Evolutionary conservation across 35 echinoderm and acorn worm genomes (phyloP).

Genomic region (Eucidaris tribuloides): DNA sequence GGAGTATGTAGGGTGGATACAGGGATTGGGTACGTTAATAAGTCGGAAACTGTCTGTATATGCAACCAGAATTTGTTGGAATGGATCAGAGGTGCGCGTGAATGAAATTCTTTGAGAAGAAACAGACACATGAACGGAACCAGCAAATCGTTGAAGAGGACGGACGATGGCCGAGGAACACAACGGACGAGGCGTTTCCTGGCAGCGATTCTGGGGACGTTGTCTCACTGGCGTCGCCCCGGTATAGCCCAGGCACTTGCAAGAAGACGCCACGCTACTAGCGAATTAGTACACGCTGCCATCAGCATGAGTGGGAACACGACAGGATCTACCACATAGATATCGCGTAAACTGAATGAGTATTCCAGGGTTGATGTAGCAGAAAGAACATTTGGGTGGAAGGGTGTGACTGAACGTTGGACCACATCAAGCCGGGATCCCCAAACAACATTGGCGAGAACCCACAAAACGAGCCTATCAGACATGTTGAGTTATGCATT

Average conservation of each 20-base stretch:
- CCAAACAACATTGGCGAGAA: slow-evolving; percentile 33
- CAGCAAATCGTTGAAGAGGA: slow-evolving; percentile 74
- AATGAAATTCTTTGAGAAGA: too few relatives aligned
- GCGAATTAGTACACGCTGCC: slow-evolving; percentile 60
- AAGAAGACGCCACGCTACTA: slow-evolving; percentile 63
- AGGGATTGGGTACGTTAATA: slow-evolving; percentile 5
- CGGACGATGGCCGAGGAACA: slow-evolving; percentile 79
- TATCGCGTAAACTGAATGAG: slow-evolving; percentile 27
- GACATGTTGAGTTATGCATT: background rate
- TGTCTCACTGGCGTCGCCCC: slow-evolving; percentile 55
- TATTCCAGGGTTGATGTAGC: background rate
- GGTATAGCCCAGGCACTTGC: slow-evolving; percentile 77
- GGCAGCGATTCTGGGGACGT: slow-evolving; percentile 22
- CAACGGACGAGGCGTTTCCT: slow-evolving; percentile 60
- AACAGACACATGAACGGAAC: slow-evolving; percentile 45
- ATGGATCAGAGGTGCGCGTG: too few relatives aligned
- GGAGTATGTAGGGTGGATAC: background rate
- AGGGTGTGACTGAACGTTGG: background rate
- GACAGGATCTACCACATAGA: slow-evolving; percentile 46
- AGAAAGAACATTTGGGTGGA: background rate
- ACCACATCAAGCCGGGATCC: slow-evolving; percentile 27
- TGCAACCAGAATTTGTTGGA: too few relatives aligned
- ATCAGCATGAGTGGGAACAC: slow-evolving; percentile 68
- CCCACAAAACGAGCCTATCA: slow-evolving; percentile 47
- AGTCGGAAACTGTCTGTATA: background rate